A percentile compares a stretch with the other conserved stretches of the same genome.
Evolutionary conservation across 1,140 invertebrate species (phyloP).

Genomic region (Charaxes varanes): DNA sequence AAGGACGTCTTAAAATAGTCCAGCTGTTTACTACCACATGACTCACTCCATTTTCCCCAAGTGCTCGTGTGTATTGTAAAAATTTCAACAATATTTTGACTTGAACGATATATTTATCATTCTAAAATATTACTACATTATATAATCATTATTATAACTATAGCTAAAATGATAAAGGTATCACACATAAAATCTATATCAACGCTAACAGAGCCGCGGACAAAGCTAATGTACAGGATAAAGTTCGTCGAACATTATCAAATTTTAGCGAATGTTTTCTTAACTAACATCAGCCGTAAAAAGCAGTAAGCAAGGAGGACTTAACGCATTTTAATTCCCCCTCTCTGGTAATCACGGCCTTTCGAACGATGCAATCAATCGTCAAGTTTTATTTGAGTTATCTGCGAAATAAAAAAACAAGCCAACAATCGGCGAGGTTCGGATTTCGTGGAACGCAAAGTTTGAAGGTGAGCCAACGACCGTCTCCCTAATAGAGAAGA

Average conservation of each 20-base stretch:
- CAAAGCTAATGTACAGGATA: no score
- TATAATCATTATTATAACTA: no score
- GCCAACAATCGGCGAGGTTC: slow-evolving; percentile 48
- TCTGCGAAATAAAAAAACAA: slow-evolving; percentile 65
- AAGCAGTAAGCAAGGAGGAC: slow-evolving; percentile 35
- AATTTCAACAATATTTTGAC: not conserved
- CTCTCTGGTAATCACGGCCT: slow-evolving; percentile 49
- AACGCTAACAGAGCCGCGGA: no score
- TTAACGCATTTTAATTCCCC: slow-evolving; percentile 40
- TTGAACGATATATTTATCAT: no score
- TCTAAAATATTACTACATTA: no score
- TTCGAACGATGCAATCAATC: slow-evolving; percentile 63
- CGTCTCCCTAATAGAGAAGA: slow-evolving; percentile 70
- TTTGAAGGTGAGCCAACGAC: slow-evolving; percentile 65
- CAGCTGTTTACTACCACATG: slow-evolving; percentile 48
- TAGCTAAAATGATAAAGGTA: no score
- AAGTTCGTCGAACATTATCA: slow-evolving; percentile 9
- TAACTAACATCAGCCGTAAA: slow-evolving; percentile 9
- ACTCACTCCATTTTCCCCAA: slow-evolving; percentile 35
- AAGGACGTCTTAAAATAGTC: slow-evolving; percentile 67
- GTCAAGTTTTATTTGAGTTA: slow-evolving; percentile 70
- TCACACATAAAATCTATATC: no score
- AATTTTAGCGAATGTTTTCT: slow-evolving; percentile 7
- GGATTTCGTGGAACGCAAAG: slow-evolving; percentile 59
- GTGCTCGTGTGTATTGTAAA: slow-evolving; percentile 11